A percentile compares a stretch with the other conserved stretches of the same genome.
Evolutionary conservation across 2,888 invertebrate genomes (phyloP).

Genomic region (Apodemia duryi): DNA sequence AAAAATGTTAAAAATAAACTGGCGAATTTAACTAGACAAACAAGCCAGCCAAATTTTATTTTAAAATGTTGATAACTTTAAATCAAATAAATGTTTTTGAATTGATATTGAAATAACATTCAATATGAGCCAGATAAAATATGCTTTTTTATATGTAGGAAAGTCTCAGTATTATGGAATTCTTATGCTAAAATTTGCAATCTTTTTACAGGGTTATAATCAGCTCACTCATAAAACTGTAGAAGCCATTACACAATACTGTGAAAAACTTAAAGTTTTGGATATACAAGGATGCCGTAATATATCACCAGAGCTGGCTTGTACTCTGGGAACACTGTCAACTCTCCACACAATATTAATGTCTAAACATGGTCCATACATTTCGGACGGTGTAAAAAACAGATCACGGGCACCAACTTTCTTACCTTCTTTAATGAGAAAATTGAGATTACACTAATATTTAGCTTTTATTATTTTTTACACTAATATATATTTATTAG

Average conservation of each 20-base stretch:
- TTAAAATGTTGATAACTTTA: too few relatives aligned
- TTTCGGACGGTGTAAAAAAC: constrained; percentile 58
- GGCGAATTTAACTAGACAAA: too few relatives aligned
- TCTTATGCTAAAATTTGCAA: background rate
- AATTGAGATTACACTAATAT: constrained; percentile 54
- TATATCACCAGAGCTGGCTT: constrained; percentile 67
- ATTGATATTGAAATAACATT: too few relatives aligned
- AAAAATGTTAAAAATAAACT: too few relatives aligned
- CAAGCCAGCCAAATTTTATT: too few relatives aligned
- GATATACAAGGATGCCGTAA: constrained; percentile 78
- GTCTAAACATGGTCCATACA: constrained; percentile 68
- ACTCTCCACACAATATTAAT: constrained; percentile 68
- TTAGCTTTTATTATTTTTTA: background rate
- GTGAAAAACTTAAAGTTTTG: constrained; percentile 74
- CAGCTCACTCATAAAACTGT: constrained; percentile 80
- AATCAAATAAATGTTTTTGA: too few relatives aligned
- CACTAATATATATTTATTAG: too few relatives aligned
- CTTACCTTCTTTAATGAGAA: constrained; percentile 60
- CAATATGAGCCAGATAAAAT: too few relatives aligned
- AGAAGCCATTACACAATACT: constrained; percentile 66
- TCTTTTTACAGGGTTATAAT: constrained; percentile 76
- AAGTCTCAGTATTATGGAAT: background rate
- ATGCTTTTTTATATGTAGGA: too few relatives aligned
- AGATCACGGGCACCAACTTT: constrained; percentile 60
- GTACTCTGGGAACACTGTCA: constrained; percentile 54